phyloP scores from a whole-genome alignment of 1,140 invertebrate genomes.

The Drosophila melanica region DNA sequence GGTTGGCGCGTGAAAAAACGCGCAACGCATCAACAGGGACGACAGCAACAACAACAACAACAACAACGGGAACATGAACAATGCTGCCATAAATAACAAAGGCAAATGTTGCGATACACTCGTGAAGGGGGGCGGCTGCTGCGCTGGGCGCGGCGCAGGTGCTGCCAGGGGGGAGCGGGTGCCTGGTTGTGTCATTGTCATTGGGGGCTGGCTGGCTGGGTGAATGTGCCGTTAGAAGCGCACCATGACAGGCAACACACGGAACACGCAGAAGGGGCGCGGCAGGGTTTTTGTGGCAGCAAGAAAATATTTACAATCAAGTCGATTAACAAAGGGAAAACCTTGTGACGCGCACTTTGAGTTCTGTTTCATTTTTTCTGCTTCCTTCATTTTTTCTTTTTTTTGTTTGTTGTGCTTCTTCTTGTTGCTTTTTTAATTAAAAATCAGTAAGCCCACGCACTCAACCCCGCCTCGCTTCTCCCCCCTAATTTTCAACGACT shows the following conservation, averaged over 20 bases:
- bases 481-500: slow-evolving; percentile 17
- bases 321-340: slow-evolving; percentile 82
- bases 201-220: slow-evolving; percentile 21
- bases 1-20: slow-evolving; percentile 53
- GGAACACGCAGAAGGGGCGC: not conserved
- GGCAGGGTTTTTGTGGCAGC: slow-evolving; percentile 27
- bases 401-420: slow-evolving; percentile 18
- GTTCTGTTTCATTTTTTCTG: slow-evolving; percentile 40
- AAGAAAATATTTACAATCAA: slow-evolving; percentile 82
- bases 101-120: slow-evolving; percentile 61
- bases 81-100: slow-evolving; percentile 79
- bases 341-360: slow-evolving; percentile 77
- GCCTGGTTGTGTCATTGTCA: slow-evolving; percentile 33
- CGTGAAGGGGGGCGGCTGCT: slow-evolving; percentile 25
- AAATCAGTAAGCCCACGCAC: slow-evolving; percentile 71
- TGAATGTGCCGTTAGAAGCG: slow-evolving; percentile 69
- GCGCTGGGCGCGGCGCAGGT: slow-evolving; percentile 29
- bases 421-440: slow-evolving; percentile 75
- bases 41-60: slow-evolving; percentile 26
- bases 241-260: slow-evolving; percentile 52
- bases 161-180: slow-evolving; percentile 19
- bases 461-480: not conserved
- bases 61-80: slow-evolving; percentile 61
- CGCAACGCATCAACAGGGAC: slow-evolving; percentile 61
- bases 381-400: slow-evolving; percentile 31